Percentiles rank a stretch among this genome's conserved stretches.
phyloP scores from a whole-genome alignment of 1,140 invertebrate species.

The Eumeta japonica region DNA sequence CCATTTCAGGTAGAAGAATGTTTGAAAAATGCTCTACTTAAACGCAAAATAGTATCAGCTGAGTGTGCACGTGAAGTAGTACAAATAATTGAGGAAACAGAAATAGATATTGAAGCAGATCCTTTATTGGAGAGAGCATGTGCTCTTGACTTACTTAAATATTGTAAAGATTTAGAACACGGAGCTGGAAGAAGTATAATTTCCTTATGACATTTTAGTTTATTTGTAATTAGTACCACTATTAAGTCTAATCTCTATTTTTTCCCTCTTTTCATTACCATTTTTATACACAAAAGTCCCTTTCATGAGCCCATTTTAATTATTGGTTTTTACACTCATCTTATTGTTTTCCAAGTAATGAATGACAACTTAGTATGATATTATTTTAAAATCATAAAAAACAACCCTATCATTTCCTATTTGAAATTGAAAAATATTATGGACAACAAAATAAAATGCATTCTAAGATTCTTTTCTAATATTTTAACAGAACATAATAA shows the following conservation, averaged over 20 bases:
- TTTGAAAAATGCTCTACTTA: constrained; percentile 76
- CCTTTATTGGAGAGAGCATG: constrained; percentile 77
- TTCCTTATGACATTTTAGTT: constrained; percentile 42
- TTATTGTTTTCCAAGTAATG: too few species aligned
- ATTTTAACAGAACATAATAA: too few species aligned
- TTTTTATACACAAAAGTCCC: too few species aligned
- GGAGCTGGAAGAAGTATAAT: constrained; percentile 88
- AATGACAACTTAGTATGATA: too few species aligned
- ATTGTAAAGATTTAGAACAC: constrained; percentile 77
- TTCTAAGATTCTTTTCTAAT: too few species aligned
- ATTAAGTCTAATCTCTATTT: too few species aligned
- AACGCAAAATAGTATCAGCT: constrained; percentile 69
- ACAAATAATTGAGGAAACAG: constrained; percentile 74
- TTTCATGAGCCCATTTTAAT: neutral
- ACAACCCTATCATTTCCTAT: too few species aligned
- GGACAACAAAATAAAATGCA: too few species aligned
- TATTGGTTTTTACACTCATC: too few species aligned
- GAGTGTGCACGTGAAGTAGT: constrained; percentile 80
- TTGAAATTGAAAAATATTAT: too few species aligned
- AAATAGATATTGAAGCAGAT: constrained; percentile 82
- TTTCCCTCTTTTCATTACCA: too few species aligned
- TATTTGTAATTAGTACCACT: constrained; percentile 5
- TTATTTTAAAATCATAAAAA: too few species aligned
- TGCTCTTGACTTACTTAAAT: constrained; percentile 76
- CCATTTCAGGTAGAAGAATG: constrained; percentile 79